Evolutionary conservation across 2,797 vertebrate genomes (phyloP).

Genomic region (Sebastes flavidus): DNA sequence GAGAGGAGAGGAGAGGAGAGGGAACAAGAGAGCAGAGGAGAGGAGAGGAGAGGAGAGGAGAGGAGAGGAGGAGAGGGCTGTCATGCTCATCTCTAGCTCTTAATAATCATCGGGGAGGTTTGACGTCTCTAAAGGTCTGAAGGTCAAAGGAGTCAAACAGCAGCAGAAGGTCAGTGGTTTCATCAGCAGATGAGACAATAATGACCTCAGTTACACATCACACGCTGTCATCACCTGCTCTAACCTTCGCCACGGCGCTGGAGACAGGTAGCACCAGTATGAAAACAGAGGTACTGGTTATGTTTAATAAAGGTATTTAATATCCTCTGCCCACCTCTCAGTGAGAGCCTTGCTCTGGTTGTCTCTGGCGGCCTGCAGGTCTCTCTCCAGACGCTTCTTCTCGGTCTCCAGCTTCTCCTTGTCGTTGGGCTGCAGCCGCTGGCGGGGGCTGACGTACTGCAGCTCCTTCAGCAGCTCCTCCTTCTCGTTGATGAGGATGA

Average conservation of each 20-base stretch:
- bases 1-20: neutral
- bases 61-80: neutral
- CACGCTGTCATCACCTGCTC: neutral
- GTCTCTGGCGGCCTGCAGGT: slow-evolving; percentile 92
- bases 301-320: neutral
- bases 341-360: slow-evolving; percentile 97
- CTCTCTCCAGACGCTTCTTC: slow-evolving; percentile 91
- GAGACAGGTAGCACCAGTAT: too few relatives aligned
- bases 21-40: too few relatives aligned
- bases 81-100: neutral
- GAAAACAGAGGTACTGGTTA: neutral
- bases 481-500: slow-evolving; percentile 97
- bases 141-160: neutral
- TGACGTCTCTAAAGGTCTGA: slow-evolving; percentile 6
- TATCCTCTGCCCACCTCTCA: slow-evolving; percentile 83
- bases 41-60: too few relatives aligned
- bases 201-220: neutral
- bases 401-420: slow-evolving; percentile 90
- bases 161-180: neutral
- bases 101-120: neutral
- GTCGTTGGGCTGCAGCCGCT: slow-evolving; percentile 86
- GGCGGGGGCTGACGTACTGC: slow-evolving; percentile 88
- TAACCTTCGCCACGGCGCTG: neutral
- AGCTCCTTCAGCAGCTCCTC: slow-evolving; percentile 98
- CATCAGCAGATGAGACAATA: neutral